These are phyloP conservation scores for Sorex maritimensis DNA, from an alignment of 2,797 vertebrate genomes.

Conservation along the genomic window DNA sequence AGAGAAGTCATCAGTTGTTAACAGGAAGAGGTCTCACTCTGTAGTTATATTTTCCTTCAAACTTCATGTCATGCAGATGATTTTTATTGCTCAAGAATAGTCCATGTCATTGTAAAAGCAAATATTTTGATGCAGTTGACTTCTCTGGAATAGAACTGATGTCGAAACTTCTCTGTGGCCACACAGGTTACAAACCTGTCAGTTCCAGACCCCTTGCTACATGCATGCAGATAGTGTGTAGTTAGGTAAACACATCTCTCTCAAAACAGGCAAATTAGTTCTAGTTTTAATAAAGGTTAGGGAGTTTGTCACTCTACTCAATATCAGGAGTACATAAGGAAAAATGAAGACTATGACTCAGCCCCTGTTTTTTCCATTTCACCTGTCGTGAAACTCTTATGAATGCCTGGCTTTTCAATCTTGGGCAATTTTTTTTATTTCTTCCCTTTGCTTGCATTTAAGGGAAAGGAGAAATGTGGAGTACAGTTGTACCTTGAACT, in stretches of 20 bases:
- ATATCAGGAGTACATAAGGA: background rate
- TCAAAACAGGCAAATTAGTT: slow-evolving; percentile 77
- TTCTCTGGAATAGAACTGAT: slow-evolving; percentile 44
- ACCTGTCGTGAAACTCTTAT: background rate
- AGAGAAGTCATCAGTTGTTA: background rate
- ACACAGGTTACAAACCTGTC: slow-evolving; percentile 8
- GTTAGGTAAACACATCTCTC: slow-evolving; percentile 42
- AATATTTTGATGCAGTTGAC: background rate
- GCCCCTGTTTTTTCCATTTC: slow-evolving; percentile 63
- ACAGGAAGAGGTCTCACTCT: background rate
- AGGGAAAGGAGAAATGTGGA: slow-evolving; percentile 47
- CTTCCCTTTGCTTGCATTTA: slow-evolving; percentile 38
- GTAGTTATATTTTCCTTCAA: background rate
- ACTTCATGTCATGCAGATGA: background rate
- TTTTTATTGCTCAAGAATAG: slow-evolving; percentile 23
- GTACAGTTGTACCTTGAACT: background rate
- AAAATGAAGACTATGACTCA: background rate
- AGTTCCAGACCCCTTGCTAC: background rate
- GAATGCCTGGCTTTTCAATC: background rate
- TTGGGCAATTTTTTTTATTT: background rate
- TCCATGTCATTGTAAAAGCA: background rate
- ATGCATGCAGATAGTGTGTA: background rate
- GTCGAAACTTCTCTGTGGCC: slow-evolving; percentile 41
- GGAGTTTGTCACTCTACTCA: background rate
- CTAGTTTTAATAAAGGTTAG: slow-evolving; percentile 70